Evolutionary conservation across 1,140 invertebrate genomes (phyloP).

Genomic region (Oncopodura yosiiana): DNA sequence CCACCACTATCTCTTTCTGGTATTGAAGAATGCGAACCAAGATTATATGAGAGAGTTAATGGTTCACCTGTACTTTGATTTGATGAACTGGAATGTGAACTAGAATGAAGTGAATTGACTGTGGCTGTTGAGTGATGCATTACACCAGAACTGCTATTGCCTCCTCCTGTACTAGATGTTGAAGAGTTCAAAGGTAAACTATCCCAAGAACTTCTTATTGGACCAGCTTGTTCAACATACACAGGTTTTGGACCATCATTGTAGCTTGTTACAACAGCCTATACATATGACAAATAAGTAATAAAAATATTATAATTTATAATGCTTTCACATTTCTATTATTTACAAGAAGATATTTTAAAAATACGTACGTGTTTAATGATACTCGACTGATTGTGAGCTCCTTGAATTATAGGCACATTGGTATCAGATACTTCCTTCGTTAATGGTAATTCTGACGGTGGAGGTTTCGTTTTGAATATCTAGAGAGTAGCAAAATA

Average conservation of each 20-base stretch:
- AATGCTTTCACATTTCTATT: too few species aligned
- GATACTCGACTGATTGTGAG: conserved; percentile 19
- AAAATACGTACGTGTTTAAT: conserved; percentile 30
- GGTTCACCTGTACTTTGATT: conserved; percentile 34
- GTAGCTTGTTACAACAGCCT: conserved; percentile 46
- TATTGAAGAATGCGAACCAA: conserved; percentile 25
- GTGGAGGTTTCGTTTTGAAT: conserved; percentile 42
- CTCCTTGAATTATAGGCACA: too few species aligned
- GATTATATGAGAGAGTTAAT: conserved; percentile 10
- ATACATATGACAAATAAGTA: conserved; percentile 3
- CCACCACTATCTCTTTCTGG: conserved; percentile 12
- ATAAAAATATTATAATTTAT: too few species aligned
- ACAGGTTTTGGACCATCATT: conserved; percentile 43
- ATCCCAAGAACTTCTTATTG: conserved; percentile 37
- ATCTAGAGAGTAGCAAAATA: conserved; percentile 38
- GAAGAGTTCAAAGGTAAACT: conserved; percentile 15
- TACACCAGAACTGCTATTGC: neutral
- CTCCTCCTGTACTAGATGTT: neutral
- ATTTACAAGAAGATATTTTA: too few species aligned
- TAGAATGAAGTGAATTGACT: conserved; percentile 33
- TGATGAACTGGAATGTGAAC: conserved; percentile 34
- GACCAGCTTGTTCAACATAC: conserved; percentile 40
- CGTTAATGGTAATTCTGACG: conserved; percentile 35
- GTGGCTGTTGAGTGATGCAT: conserved; percentile 31
- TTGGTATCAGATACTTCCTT: conserved; percentile 19